Percentiles rank a stretch among this genome's conserved stretches.
Evolutionary conservation across 2,888 invertebrate species (phyloP).

Genomic region (Agrilus cyanescens): DNA sequence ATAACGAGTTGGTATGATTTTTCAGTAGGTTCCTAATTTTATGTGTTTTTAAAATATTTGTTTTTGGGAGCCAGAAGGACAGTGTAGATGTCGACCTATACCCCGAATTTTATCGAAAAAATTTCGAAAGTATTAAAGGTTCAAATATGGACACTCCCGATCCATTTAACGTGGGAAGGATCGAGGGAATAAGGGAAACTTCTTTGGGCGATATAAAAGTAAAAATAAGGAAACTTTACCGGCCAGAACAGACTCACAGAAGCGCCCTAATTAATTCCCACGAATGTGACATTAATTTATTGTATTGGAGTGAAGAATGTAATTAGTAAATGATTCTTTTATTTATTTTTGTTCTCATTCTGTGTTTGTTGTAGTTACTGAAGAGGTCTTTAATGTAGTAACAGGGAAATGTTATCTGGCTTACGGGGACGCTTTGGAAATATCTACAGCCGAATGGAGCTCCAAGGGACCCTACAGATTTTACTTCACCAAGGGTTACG

Average conservation of each 20-base stretch:
- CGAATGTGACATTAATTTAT: conserved; percentile 55
- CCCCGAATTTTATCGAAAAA: conserved; percentile 71
- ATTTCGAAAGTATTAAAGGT: conserved; percentile 53
- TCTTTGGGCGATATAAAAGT: conserved; percentile 48
- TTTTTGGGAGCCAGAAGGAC: conserved; percentile 18
- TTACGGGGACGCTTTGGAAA: conserved; percentile 46
- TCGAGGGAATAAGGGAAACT: conserved; percentile 44
- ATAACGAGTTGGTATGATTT: background rate
- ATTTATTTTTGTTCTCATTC: background rate
- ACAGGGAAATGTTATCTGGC: conserved; percentile 57
- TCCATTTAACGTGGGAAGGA: conserved; percentile 63
- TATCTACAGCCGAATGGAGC: conserved; percentile 47
- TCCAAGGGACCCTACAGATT: conserved; percentile 54
- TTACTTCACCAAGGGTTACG: conserved; percentile 61
- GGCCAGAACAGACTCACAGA: conserved; percentile 63
- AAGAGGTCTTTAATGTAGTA: conserved; percentile 47
- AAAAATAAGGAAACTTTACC: conserved; percentile 55
- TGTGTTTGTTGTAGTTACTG: background rate
- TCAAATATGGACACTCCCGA: conserved; percentile 61
- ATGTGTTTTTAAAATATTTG: background rate
- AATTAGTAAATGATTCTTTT: conserved; percentile 14
- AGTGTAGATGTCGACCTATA: conserved; percentile 61
- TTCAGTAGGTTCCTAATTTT: background rate
- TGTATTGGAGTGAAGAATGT: conserved; percentile 72
- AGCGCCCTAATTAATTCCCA: conserved; percentile 39